Evolutionary conservation across 2,888 invertebrate species (phyloP), one percentile per base, ranked within the genome.

Genomic region (Dromius quadrimaculatus): DNA sequence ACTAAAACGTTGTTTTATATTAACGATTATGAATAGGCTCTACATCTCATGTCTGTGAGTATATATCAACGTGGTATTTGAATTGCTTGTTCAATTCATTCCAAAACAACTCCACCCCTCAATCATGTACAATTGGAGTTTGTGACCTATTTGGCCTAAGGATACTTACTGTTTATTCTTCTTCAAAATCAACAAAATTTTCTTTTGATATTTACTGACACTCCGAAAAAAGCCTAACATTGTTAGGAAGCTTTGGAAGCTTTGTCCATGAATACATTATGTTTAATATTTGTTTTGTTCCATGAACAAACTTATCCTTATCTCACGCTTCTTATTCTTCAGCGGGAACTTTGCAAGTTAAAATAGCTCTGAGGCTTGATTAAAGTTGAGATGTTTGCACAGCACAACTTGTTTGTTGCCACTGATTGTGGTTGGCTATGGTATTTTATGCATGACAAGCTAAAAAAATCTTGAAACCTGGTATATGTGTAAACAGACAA

Each of bases 181-280:
- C 66, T 41, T 66, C 66, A 66, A 66, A 66, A 54, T 57, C 41
- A 66, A 66, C 66, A 57, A 54, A 66, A 66, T 66, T 66, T 66
- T 66, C 38, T 66, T 54, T 66, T 66, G 57, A 66, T 66, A 57
- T 66, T 66, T 66, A 66, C 66, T 66, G 22, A 17, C 64, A 23
- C 50, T 50, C 23, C 13, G 50, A 6, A 54, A 54, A 54, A 28
- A 61, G 22, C 41, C 41, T 11, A 20, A 23, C 22, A 41, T 38
- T 61, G 23, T 41, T 28, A 54, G 32, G 13, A 23, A 28, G 13
- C 28, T 17, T 23, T 13, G 28, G 50, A 28, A 45, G 45, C 17
- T 19, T 61, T 45, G 28, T 32, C 63, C 63, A 28, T 63, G 63
- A 63, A 63, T 63, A 63, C 45, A 45, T 63, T 63, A 63, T 63